Base-by-base conservation (phyloP, 2,888 invertebrate species). In the Dioctria linearis region DNA sequence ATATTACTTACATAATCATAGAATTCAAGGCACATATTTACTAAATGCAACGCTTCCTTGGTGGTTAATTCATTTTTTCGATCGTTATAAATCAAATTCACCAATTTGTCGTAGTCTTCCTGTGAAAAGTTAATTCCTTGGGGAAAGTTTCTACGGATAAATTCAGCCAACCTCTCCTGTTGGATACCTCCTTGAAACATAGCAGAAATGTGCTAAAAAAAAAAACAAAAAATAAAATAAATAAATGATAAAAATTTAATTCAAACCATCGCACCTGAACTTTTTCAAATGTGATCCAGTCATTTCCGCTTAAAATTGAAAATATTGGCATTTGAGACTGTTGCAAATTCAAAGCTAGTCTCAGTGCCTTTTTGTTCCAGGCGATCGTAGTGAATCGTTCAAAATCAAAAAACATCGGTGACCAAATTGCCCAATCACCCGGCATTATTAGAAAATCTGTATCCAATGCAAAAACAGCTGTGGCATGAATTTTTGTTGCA, bases 381-480 rank as follows among this genome's bases (percentile, higher is more conserved):
- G 40, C 66, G 5, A 9, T 40, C 51, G 71, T 66, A 40, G 61
- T 57, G 40, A 80, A 76, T 5, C 37, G 5, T 8, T 82, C 42
- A 8, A 80, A 37, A 71, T 79, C 42, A 11, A 82, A 66, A 4
- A 54, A 51, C 1, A 9, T 42, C 37, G 80, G 65, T 11, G 76
- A 51, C 82, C 82, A 82, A 39, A 82, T 73, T 3, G 65, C 51
- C 66, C 66, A 82, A 40, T 81, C 79, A 5, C 80, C 80, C 6
- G 79, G 79, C 81, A 79, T 80, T 67, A 82, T 79, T 67, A 82
- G 43, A 78, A 82, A 82, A 69, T 82, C 81, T 11, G 82, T 79
- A 78, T 82, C 82, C 13, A 25, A n/a, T 13, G 80, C 61, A 63
- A 81, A 37, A 6, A 82, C 71, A 5, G 82, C 82, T 61, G 80